Base-by-base conservation (phyloP, 2,113 vertebrate genomes). In the Donacobius atricapilla region DNA sequence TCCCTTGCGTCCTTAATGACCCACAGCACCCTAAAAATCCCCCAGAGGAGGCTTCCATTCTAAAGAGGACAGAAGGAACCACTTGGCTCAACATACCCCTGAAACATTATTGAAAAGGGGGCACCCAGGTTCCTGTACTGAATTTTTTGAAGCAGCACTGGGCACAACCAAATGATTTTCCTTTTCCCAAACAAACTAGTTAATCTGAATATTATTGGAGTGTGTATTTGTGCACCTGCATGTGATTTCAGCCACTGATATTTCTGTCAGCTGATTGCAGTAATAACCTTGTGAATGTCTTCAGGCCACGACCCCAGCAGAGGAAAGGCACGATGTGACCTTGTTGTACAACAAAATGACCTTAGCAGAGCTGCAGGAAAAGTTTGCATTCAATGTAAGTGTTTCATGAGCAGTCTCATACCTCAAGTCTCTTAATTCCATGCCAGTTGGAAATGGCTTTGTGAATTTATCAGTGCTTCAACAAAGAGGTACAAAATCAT, bases 321-420 rank as follows among this genome's bases (percentile, higher is more conserved):
- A 99, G 87, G 99, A 99, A 57, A 98, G 99, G n/a, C 99, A 99
- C 1, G 99, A 99, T 39, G 98, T 99, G 73, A 99, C 99, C 1
- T 60, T 98, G 85, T 97, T 99, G n/a, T 99, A 99, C 98, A 99
- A 99, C 97, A 98, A 99, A 97, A 99, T 99, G 99, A 98, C 97
- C 40, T 96, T 99, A 35, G 88, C 65, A 22, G 98, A 99, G 76
- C 98, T 99, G 7, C 99, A 99, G 98, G 97, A 96, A 68, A 98
- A 97, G 65, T 99, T 99, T 86, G 57, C 78, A 30, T 85, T 99
- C 78, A 98, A 99, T 15, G 99, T 99, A 93, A 98, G 99, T 97
- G 65, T 87, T 87, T 45, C 51, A 69, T 12, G 24, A 71, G 35
- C 37, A 57, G 40, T 30, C 42, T 47, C 11, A 39, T 25, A 11